phyloP scores from a whole-genome alignment of 2,888 invertebrate genomes.

The Acrocyrtus sp. region DNA sequence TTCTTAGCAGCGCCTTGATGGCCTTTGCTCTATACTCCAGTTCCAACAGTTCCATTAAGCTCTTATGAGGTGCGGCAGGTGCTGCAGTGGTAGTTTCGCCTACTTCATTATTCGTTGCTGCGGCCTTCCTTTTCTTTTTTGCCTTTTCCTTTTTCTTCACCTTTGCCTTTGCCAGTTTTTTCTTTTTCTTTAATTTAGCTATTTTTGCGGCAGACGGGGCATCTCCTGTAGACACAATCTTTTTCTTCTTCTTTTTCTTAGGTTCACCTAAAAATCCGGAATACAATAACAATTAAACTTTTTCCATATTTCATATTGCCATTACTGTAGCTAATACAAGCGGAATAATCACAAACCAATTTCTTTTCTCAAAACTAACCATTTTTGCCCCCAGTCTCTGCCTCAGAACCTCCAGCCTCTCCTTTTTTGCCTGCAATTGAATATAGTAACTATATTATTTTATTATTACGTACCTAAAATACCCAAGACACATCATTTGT shows the following conservation, averaged over 20 bases:
- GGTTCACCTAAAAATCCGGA: slow-evolving; percentile 9
- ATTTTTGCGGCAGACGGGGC: slow-evolving; percentile 4
- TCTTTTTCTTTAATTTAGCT: slow-evolving; percentile 37
- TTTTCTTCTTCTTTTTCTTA: slow-evolving; percentile 43
- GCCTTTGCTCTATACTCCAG: slow-evolving; percentile 69
- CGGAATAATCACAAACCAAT: background rate
- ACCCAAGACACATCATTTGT: background rate
- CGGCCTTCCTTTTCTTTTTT: slow-evolving; percentile 39
- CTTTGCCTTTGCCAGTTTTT: slow-evolving; percentile 23
- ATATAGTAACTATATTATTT: too few relatives aligned
- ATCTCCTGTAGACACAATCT: slow-evolving; percentile 11
- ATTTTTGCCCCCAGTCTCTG: background rate
- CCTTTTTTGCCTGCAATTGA: background rate
- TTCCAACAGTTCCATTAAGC: slow-evolving; percentile 67
- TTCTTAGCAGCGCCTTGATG: slow-evolving; percentile 68
- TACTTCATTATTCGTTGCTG: slow-evolving; percentile 1
- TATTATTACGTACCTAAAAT: too few relatives aligned
- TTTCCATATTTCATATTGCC: background rate
- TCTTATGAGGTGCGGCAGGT: slow-evolving; percentile 43
- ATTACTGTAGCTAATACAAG: too few relatives aligned
- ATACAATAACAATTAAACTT: background rate
- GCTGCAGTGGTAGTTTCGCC: background rate
- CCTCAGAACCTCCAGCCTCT: background rate
- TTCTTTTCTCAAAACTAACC: background rate
- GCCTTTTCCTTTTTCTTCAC: slow-evolving; percentile 21